Percentiles rank a stretch among this genome's conserved stretches.
phyloP scores from a whole-genome alignment of 2,113 vertebrate genomes.

The Chroicocephalus ridibundus region DNA sequence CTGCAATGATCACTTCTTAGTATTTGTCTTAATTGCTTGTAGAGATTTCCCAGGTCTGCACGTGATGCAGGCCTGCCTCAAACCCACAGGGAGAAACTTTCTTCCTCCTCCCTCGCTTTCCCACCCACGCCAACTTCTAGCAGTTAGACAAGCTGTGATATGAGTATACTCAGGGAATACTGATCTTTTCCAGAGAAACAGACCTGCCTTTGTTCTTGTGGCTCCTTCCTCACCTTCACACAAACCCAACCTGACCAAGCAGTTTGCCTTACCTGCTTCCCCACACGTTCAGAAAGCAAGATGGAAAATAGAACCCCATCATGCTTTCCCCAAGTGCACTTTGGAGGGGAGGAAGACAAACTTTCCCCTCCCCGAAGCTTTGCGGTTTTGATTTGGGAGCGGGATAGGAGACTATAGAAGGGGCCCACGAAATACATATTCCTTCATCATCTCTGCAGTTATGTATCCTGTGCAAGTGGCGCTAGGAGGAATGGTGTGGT shows the following conservation, averaged over 20 bases:
- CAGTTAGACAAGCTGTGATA: neutral
- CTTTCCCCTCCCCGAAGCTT: neutral
- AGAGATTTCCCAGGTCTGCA: neutral
- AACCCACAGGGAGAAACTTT: neutral
- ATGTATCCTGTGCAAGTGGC: neutral
- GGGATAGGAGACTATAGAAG: neutral
- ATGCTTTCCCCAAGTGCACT: neutral
- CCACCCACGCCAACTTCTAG: too few species aligned
- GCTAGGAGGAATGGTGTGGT: neutral
- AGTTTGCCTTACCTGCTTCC: neutral
- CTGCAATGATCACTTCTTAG: accelerated
- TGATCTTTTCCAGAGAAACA: neutral
- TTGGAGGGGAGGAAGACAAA: neutral
- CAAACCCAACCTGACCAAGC: neutral
- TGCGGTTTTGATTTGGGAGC: neutral
- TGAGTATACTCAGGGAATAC: neutral
- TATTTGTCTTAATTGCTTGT: neutral
- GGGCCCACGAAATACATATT: neutral
- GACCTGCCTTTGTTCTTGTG: neutral
- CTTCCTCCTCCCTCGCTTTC: neutral
- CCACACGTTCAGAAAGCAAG: neutral
- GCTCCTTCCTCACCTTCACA: neutral
- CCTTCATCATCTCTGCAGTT: neutral
- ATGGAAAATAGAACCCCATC: too few species aligned
- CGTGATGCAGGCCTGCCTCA: neutral